A percentile compares a stretch with the other conserved stretches of the same genome.
Conservation (phyloP, 2,797 vertebrate species). For the Philypnodon macrostomus region DNA sequence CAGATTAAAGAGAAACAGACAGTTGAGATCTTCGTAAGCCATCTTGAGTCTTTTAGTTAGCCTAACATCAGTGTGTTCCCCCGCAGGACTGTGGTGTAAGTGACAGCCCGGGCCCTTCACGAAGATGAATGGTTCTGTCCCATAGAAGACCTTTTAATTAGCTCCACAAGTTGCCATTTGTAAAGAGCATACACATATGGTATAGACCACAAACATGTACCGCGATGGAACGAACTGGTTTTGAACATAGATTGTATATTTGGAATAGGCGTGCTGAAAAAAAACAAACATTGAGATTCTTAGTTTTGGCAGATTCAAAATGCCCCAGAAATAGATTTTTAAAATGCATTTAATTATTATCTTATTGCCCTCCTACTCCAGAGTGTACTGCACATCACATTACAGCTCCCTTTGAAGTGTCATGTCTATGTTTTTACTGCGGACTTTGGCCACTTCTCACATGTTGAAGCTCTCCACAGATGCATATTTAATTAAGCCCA, state of each 20-base stretch:
- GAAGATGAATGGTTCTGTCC: constrained; percentile 76
- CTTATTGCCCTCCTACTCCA: no score
- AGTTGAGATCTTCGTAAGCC: constrained; percentile 12
- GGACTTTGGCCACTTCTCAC: no score
- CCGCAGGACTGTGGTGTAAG: constrained; percentile 60
- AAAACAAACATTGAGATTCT: no score
- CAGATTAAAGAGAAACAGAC: constrained; percentile 20
- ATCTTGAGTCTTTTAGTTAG: constrained; percentile 40
- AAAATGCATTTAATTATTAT: no score
- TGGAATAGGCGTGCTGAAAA: no score
- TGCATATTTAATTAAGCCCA: no score
- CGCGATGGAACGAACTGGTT: constrained; percentile 7
- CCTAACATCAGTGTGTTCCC: constrained; percentile 45
- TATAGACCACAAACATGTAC: constrained; percentile 31
- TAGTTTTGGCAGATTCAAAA: no score
- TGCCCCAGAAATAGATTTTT: no score
- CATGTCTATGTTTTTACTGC: no score
- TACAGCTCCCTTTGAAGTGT: no score
- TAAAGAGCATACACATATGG: constrained; percentile 42
- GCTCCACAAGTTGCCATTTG: constrained; percentile 70
- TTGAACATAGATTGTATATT: constrained; percentile 15
- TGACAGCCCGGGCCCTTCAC: constrained; percentile 73
- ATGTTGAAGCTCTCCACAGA: no score
- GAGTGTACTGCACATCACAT: no score
- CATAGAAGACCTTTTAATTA: constrained; percentile 78